Base-by-base conservation (phyloP, 2,888 invertebrate species). In the Sylvicola fuscatus region DNA sequence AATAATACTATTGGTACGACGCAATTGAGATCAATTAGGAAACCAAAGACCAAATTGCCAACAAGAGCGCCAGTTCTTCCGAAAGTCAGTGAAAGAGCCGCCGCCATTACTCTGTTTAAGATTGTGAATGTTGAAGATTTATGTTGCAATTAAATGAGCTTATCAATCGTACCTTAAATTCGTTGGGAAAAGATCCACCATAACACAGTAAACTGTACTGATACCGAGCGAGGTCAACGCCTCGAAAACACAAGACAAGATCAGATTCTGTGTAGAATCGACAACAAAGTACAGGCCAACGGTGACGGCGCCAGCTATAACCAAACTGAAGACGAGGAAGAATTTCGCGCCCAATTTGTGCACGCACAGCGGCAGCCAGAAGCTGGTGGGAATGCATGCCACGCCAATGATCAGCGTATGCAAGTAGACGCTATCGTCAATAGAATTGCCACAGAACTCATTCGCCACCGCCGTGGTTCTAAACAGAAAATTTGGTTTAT, bases 161-260 rank as follows among this genome's bases (percentile, higher is more conserved):
- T n/a, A 15, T 8, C 6, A 15, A 33, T 15, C n/a, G 33, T 58
- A 78, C 80, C 80, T 74, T 53, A 81, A 68, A 61, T 81, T 80
- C 39, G 81, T 81, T 46, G 81, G 81, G 61, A 81, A 81, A 48
- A 81, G 60, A 54, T 81, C 81, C 41, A 81, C 81, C 55, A 81
- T 72, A 33, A 80, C 75, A 52, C 80, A 80, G 60, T 80, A 80
- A 34, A 81, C 74, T 38, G 78, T 68, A 60, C 79, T 78, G 54
- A 81, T 79, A 45, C 76, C 78, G 43, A 81, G 66, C 35, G 80
- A 80, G 33, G 81, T 80, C 35, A 80, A 61, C 2, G 80, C 79
- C 57, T 82, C 80, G 54, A 81, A 81, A 48, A 79, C 68, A 50
- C 79, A 79, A 2, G 80, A 80, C 32, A 82, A 59, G 34, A 78